Base-by-base conservation (phyloP, 92 coral and sea anemone species). In the Epizoanthus fatuus region DNA sequence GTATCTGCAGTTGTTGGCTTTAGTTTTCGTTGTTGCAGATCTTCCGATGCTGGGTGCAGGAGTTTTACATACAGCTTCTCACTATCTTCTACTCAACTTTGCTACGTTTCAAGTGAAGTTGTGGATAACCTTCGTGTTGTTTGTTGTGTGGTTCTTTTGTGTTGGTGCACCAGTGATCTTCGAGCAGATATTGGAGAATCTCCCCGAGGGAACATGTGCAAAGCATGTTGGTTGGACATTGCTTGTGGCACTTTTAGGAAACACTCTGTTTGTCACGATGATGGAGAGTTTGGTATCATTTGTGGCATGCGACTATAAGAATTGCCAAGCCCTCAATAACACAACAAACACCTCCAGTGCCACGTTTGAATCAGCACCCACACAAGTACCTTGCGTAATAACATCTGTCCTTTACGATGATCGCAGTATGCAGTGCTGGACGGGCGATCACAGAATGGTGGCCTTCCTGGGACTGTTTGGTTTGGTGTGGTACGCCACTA, bases 141-240 rank as follows among this genome's bases (percentile, higher is more conserved):
- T 97, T 75, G 57, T 93, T 54, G 59, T 87, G 8, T 97, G 99
- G 99, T 97, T 97, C 79, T 88, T 95, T 85, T 83, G 93, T 76
- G 94, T 95, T 76, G 98, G 99, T 62, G 94, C 98, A 22, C 99
- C 99, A 40, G 96, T 97, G 53, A 97, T 97, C 63, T 75, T 97
- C 52, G 99, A 97, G 82, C 94, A 90, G 63, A 92, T 97, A 13
- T 87, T 97, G 62, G 93, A 93, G 54, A 83, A 89, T 58, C 90
- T 93, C 58, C 87, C 93, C 63, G 65, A 83, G 72, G 99, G 98
- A 75, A 87, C 95, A 22, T 97, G 98, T 84, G 98, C 97, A 8
- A 84, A 89, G 56, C 96, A 97, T 55, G 89, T 92, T 19, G 98
- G 98, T 16, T 97, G 99, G 99, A 91, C 96, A 47, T 63, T 97